Evolutionary conservation across 2,888 invertebrate species (phyloP).

Genomic region (Neoitamus cyanurus): DNA sequence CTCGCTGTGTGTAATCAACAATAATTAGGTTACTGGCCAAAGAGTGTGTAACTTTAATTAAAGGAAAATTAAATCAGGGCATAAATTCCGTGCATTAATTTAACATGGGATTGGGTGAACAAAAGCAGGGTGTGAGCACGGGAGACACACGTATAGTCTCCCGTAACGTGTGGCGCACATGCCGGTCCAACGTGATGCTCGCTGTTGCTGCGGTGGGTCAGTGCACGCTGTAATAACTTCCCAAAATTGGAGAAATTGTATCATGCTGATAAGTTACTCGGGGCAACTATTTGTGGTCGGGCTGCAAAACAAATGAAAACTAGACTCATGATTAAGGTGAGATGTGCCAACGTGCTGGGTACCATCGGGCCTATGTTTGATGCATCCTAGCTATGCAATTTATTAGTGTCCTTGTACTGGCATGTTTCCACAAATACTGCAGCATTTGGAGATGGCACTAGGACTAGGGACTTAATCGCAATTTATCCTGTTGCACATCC

Average conservation of each 20-base stretch:
- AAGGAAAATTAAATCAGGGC: slow-evolving; percentile 44
- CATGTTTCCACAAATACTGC: slow-evolving; percentile 33
- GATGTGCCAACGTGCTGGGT: background rate
- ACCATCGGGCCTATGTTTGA: slow-evolving; percentile 14
- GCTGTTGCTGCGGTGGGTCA: background rate
- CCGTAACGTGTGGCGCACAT: background rate
- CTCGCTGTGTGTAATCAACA: slow-evolving; percentile 37
- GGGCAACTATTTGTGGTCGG: slow-evolving; percentile 27
- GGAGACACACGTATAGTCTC: background rate
- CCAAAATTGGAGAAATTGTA: slow-evolving; percentile 41
- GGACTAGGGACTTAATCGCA: slow-evolving; percentile 27
- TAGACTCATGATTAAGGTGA: slow-evolving; percentile 42
- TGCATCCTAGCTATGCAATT: slow-evolving; percentile 21
- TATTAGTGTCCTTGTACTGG: slow-evolving; percentile 17
- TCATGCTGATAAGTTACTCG: slow-evolving; percentile 34
- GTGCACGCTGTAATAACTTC: slow-evolving; percentile 32
- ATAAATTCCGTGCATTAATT: slow-evolving; percentile 44
- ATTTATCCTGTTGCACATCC: slow-evolving; percentile 34
- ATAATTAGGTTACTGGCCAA: slow-evolving; percentile 44
- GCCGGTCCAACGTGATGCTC: background rate
- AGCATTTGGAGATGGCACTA: slow-evolving; percentile 37
- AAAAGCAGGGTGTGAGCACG: background rate
- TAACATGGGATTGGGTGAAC: slow-evolving; percentile 21
- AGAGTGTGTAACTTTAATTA: slow-evolving; percentile 44
- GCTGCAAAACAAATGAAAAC: slow-evolving; percentile 39